Evolutionary conservation across 92 coral and sea anemone genomes (phyloP).

Genomic region (Parazoanthus darwini): DNA sequence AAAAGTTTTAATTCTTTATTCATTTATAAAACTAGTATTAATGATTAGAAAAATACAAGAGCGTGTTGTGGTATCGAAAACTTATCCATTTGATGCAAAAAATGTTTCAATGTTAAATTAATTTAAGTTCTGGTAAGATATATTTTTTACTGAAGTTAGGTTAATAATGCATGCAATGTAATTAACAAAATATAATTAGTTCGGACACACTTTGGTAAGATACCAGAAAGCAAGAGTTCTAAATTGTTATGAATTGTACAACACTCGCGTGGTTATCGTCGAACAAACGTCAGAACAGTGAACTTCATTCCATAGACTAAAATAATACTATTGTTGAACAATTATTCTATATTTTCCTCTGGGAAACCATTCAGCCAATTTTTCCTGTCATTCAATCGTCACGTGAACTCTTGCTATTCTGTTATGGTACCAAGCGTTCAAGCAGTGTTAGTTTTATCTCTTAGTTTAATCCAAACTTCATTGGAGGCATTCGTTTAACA

Average conservation of each 20-base stretch:
- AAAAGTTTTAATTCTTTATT: no score
- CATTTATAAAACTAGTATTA: background rate
- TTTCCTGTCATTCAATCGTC: background rate
- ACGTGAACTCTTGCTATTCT: background rate
- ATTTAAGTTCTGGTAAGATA: background rate
- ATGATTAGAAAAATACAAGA: no score
- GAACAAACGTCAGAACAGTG: no score
- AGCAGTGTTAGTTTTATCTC: background rate
- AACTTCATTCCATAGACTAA: no score
- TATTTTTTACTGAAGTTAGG: no score
- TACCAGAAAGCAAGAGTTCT: background rate
- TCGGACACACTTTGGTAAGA: background rate
- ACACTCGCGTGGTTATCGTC: background rate
- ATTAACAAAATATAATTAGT: no score
- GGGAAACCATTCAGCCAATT: background rate
- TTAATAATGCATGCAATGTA: no score
- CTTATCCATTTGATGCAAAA: background rate
- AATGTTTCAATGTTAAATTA: no score
- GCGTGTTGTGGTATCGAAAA: background rate
- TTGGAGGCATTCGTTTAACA: slow-evolving; percentile 63
- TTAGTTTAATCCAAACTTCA: slow-evolving; percentile 74
- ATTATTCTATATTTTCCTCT: no score
- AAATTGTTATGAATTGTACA: background rate
- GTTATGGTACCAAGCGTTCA: background rate
- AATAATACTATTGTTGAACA: no score